Conservation (phyloP, 1,140 invertebrate genomes). For the Brachionus koreanus region DNA sequence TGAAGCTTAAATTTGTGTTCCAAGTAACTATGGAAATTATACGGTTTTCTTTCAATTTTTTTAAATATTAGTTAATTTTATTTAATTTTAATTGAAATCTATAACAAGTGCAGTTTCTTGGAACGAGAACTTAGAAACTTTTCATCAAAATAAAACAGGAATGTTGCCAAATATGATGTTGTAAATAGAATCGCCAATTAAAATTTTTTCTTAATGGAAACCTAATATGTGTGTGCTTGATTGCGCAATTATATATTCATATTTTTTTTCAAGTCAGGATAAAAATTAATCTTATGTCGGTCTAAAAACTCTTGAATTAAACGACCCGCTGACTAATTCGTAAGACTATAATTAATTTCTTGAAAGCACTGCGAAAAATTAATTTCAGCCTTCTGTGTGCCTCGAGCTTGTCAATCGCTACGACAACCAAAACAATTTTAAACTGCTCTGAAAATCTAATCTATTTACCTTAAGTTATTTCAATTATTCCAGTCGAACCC, state of each 20-base stretch:
- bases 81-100: slow-evolving; percentile 10
- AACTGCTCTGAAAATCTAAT: not conserved
- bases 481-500: not conserved
- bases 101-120: not conserved
- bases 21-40: slow-evolving; percentile 30
- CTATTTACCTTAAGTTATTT: not conserved
- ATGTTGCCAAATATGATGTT: not conserved
- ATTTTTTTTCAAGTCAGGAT: not conserved
- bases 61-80: slow-evolving; percentile 39
- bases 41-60: not conserved
- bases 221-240: not conserved
- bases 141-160: not conserved
- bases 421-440: not conserved
- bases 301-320: not conserved
- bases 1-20: slow-evolving; percentile 23
- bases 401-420: not conserved
- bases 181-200: not conserved
- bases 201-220: not conserved
- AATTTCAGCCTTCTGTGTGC: not conserved
- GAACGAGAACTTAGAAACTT: not conserved
- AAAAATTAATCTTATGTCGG: not conserved
- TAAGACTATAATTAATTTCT: not conserved
- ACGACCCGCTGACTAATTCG: not conserved
- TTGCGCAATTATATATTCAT: not conserved
- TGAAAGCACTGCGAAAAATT: not conserved